Percentiles rank a stretch among this genome's conserved stretches.
These are phyloP conservation scores for Eupithecia inturbata DNA, from an alignment of 2,888 invertebrate genomes.

Conservation along the genomic window DNA sequence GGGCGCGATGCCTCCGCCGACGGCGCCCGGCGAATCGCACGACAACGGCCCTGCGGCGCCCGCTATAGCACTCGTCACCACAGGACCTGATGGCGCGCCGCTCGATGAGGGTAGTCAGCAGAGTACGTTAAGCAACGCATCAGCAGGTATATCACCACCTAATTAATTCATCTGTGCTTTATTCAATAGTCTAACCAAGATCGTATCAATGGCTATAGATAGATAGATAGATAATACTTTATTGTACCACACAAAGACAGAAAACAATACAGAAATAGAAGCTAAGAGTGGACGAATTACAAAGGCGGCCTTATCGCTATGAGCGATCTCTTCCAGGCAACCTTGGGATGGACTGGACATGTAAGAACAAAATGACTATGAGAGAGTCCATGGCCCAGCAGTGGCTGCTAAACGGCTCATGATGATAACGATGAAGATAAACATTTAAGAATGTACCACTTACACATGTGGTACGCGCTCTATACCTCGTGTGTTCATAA, in stretches of 20 bases:
- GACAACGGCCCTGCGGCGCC: constrained; percentile 86
- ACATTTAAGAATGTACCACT: too few species aligned
- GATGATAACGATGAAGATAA: neutral
- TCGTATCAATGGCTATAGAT: neutral
- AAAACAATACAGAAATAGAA: too few species aligned
- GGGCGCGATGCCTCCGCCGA: constrained; percentile 85
- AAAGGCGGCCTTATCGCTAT: too few species aligned
- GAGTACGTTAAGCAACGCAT: constrained; percentile 96
- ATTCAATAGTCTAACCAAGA: neutral
- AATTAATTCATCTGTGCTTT: neutral
- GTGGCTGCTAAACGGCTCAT: neutral
- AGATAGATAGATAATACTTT: too few species aligned
- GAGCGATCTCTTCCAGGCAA: too few species aligned
- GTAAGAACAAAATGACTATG: too few species aligned
- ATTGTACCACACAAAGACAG: too few species aligned
- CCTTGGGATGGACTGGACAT: too few species aligned
- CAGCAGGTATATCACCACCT: constrained; percentile 86
- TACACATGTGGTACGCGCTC: too few species aligned
- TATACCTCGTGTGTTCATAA: too few species aligned
- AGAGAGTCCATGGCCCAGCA: neutral
- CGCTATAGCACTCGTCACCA: constrained; percentile 94
- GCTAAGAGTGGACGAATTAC: too few species aligned
- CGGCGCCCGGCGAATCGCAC: constrained; percentile 85
- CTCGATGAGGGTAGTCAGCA: constrained; percentile 96
- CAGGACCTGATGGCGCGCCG: constrained; percentile 94